Base-by-base conservation (phyloP, 2,888 invertebrate genomes). In the Elegia similella region DNA sequence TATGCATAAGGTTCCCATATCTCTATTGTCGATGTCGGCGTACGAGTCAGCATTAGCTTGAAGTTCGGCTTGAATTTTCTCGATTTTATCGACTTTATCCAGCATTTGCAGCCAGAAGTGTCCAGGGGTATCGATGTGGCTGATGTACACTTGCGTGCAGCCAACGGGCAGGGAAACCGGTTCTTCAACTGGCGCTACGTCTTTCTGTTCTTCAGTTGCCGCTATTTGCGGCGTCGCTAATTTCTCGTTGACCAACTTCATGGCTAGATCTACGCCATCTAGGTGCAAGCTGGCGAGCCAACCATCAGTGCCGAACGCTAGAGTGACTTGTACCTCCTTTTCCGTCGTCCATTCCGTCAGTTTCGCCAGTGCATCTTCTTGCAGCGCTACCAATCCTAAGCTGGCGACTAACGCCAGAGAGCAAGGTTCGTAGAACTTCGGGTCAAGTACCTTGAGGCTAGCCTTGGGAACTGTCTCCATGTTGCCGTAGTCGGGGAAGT, bases 81-180 rank as follows among this genome's bases (percentile, higher is more conserved):
- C 88, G 2, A 96, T 88, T 1, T 86, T 87, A 0, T 92, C 83
- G 0, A 92, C 68, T 56, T 94, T 93, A 32, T 94, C 93, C 0
- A 81, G 69, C 69, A 94, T 88, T 74, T 96, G 96, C 10, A 96
- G 83, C 92, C 95, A 96, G 81, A 96, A 95, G 65, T 95, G 94
- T 42, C 93, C 94, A 0, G 96, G 96, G 47, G 94, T 93, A 73
- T 96, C 95, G n/a, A 94, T 93, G 67, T 96, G 96, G 62, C 95
- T 92, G 32, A 96, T 93, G 62, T 90, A 88, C 0, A 94, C 94
- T 56, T 90, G 88, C 0, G 82, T 76, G 64, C 86, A 86, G 32
- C 82, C 91, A 7, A 69, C 68, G 0, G 90, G 90, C 0, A 84
- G 62, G 0, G 86, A 81, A 6, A 78, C 63, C 0, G 84, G 84